phyloP scores from a whole-genome alignment of 2,113 vertebrate genomes.

The Tetrax tetrax region DNA sequence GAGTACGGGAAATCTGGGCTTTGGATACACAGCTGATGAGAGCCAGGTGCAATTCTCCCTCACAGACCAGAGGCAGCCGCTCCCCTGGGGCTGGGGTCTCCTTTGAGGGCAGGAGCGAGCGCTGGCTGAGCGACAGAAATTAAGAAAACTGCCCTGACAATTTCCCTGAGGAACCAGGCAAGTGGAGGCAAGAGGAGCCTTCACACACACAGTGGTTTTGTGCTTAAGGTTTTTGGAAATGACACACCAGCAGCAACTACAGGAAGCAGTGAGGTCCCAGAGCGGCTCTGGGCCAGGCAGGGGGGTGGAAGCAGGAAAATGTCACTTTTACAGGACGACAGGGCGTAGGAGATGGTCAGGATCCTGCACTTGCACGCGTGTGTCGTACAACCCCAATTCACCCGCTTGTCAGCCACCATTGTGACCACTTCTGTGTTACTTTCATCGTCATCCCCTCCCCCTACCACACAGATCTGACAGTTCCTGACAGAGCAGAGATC shows the following conservation, averaged over 20 bases:
- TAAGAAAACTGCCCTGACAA: neutral
- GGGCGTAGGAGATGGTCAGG: neutral
- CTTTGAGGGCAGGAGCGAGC: accelerated
- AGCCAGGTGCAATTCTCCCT: neutral
- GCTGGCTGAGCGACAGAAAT: neutral
- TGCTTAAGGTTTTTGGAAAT: neutral
- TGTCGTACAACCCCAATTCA: accelerated
- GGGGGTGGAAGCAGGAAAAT: neutral
- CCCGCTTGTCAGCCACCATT: accelerated
- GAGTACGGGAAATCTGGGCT: no score
- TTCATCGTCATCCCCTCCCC: neutral
- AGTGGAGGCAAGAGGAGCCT: neutral
- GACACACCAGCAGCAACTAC: neutral
- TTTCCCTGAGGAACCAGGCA: neutral
- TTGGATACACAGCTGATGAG: neutral
- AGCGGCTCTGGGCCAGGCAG: neutral
- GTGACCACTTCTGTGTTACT: accelerated
- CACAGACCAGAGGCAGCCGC: neutral
- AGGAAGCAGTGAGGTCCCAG: neutral
- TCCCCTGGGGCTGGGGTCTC: accelerated
- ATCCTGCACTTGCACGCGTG: accelerated
- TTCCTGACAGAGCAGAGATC: neutral
- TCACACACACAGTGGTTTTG: neutral
- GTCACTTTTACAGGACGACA: neutral
- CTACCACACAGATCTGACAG: accelerated